phyloP scores from a whole-genome alignment of 2,888 invertebrate species.

The Baronia brevicornis region DNA sequence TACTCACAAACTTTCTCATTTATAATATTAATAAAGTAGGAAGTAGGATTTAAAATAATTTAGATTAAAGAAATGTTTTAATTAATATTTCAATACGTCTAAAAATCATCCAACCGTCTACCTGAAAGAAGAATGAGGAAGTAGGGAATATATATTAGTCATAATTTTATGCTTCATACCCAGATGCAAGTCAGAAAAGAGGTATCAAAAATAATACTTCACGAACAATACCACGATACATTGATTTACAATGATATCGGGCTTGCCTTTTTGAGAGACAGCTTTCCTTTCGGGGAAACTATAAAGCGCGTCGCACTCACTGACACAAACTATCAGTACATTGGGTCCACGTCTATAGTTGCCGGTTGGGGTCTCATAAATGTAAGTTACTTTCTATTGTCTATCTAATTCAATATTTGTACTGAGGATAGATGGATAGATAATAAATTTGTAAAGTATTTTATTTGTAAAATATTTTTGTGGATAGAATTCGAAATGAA shows the following conservation, averaged over 20 bases:
- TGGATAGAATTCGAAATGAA: no score
- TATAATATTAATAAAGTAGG: no score
- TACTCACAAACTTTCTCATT: no score
- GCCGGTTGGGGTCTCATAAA: slow-evolving; percentile 42
- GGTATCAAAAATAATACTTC: slow-evolving; percentile 17
- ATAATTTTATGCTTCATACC: no score
- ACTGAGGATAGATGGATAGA: no score
- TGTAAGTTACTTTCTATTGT: slow-evolving; percentile 35
- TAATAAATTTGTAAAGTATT: no score
- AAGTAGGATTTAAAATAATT: no score
- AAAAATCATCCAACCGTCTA: background rate
- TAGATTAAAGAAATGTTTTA: background rate
- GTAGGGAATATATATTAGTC: no score
- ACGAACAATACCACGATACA: slow-evolving; percentile 21
- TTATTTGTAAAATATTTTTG: no score
- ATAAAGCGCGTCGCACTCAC: slow-evolving; percentile 32
- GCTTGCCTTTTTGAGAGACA: slow-evolving; percentile 19
- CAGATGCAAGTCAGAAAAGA: slow-evolving; percentile 20
- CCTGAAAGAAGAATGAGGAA: no score
- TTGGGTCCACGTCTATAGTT: slow-evolving; percentile 17
- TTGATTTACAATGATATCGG: slow-evolving; percentile 30
- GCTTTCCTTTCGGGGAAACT: slow-evolving; percentile 24
- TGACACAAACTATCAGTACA: no score
- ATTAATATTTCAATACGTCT: background rate
- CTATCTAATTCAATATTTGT: no score